phyloP scores from a whole-genome alignment of 2,113 vertebrate genomes.

The Tragelaphus buxtoni region DNA sequence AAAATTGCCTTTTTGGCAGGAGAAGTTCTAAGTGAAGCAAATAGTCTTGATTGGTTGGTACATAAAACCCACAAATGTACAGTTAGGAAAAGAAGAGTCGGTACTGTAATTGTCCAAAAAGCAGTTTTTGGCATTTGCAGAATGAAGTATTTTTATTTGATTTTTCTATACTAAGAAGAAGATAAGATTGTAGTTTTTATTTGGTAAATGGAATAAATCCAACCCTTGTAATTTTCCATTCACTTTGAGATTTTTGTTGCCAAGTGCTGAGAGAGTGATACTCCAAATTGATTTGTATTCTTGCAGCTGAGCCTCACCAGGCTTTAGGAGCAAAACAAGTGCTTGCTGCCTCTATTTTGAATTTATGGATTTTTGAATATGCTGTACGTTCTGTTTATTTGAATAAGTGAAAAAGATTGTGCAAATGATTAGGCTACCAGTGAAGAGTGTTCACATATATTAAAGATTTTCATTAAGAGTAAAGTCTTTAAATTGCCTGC shows the following conservation, averaged over 20 bases:
- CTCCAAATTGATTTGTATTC: neutral
- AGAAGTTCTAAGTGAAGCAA: constrained; percentile 54
- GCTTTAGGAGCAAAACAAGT: neutral
- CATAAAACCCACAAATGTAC: constrained; percentile 58
- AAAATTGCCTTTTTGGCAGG: constrained; percentile 62
- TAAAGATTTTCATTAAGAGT: neutral
- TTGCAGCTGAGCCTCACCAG: neutral
- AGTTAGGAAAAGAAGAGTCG: constrained; percentile 19
- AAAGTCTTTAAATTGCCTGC: neutral
- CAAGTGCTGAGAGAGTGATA: neutral
- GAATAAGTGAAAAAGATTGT: neutral
- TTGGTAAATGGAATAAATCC: constrained; percentile 45
- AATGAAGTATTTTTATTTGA: constrained; percentile 45
- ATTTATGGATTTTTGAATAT: neutral
- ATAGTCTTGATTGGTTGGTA: constrained; percentile 49
- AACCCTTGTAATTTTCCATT: constrained; percentile 41
- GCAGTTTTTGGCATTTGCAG: constrained; percentile 19
- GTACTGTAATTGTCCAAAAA: constrained; percentile 18
- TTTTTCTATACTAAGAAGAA: neutral
- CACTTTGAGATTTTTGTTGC: neutral
- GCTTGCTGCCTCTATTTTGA: neutral
- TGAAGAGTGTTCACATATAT: neutral
- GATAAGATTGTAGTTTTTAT: constrained; percentile 29
- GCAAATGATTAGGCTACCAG: neutral
- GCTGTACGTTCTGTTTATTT: neutral